phyloP scores from a whole-genome alignment of 2,797 vertebrate species.

The Phataginus tetradactyla region DNA sequence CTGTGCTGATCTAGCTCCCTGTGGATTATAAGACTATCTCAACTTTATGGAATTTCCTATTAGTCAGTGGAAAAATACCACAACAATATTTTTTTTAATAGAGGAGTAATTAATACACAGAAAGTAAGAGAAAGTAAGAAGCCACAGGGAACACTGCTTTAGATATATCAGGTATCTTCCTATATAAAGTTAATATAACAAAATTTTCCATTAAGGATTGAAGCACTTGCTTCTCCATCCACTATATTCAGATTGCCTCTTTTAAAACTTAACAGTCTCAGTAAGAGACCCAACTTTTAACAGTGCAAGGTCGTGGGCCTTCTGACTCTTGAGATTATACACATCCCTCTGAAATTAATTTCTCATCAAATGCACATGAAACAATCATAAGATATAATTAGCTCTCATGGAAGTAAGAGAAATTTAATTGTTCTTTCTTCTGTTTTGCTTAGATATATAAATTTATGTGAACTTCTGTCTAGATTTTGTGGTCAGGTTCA shows the following conservation, averaged over 20 bases:
- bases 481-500: neutral
- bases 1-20: neutral
- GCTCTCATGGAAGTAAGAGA: neutral
- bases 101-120: neutral
- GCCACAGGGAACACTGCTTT: neutral
- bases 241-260: neutral
- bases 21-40: neutral
- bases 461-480: neutral
- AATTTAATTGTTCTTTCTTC: neutral
- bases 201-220: neutral
- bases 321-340: neutral
- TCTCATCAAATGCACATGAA: neutral
- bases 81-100: neutral
- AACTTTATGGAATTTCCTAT: neutral
- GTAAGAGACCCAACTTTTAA: neutral
- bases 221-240: neutral
- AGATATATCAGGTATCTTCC: neutral
- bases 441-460: neutral
- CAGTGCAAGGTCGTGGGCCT: neutral
- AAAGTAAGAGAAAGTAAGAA: neutral
- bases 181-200: neutral
- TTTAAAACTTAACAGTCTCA: neutral
- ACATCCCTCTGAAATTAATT: neutral
- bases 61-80: neutral
- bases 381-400: neutral